Base-by-base conservation (phyloP, 92 coral and sea anemone genomes). In the Palythoa grandis region DNA sequence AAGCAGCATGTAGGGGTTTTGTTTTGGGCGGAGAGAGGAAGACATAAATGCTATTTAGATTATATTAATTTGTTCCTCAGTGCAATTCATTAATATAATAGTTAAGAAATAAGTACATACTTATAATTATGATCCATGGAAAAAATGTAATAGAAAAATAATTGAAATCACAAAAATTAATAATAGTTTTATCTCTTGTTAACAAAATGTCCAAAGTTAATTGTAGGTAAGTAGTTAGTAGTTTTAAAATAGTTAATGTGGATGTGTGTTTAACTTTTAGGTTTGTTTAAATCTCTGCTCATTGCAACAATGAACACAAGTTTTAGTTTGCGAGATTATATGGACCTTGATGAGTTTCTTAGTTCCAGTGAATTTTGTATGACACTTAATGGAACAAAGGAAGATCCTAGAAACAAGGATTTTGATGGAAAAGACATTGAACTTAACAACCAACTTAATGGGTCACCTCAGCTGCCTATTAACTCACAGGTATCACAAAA, bases 261-360 rank as follows among this genome's bases (percentile, higher is more conserved):
- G 2, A 43, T 63, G n/a, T 19, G 3, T 19, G 19, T 12, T 63
- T 19, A 20, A 19, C 25, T 69, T 69, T 69, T 37, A 69, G 74
- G 19, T 69, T 11, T 69, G 74, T 13, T 69, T 24, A 19, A 43
- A 43, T 43, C 35, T 50, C 20, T 39, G 11, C 50, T 23, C 40
- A 52, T 4, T 11, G 58, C 19, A 79, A 63, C 40, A 12, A 80
- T 80, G 85, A 80, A 53, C 24, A 43, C 43, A 58, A 66, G 74
- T 48, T 80, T 80, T 70, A 80, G 85, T 19, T 67, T 80, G 40
- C 85, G 57, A 47, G 85, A 80, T 17, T 80, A 66, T 19, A 80
- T 80, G 85, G 85, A 80, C 74, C 85, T 80, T 66, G 85, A 80
- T 48, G 85, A 80, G 13, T 80, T 80, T 47, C 74, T 80, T 39